Evolutionary conservation across 1,140 invertebrate genomes (phyloP).

Genomic region (Drosophila watanabei): DNA sequence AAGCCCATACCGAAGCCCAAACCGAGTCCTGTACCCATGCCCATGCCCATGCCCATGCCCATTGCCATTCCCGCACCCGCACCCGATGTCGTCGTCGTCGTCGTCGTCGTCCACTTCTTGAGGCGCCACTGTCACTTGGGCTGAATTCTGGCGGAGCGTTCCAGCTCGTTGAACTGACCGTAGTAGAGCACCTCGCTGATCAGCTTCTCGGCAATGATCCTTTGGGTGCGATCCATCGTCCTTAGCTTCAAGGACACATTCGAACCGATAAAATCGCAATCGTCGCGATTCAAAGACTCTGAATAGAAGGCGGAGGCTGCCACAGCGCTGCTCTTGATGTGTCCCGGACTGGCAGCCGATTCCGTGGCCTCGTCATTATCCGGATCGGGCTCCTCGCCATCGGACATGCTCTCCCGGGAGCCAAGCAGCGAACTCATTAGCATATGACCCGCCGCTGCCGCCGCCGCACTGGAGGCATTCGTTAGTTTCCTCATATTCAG

Average conservation of each 20-base stretch:
- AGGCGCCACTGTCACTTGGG: conserved; percentile 81
- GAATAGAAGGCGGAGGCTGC: conserved; percentile 77
- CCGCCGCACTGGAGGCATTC: conserved; percentile 39
- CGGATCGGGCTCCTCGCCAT: conserved; percentile 61
- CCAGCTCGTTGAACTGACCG: conserved; percentile 85
- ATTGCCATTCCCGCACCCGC: background rate
- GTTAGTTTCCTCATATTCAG: conserved; percentile 78
- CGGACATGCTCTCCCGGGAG: conserved; percentile 78
- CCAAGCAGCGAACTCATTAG: conserved; percentile 74
- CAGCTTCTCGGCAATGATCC: conserved; percentile 85
- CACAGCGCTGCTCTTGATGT: conserved; percentile 67
- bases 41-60: conserved; percentile 17
- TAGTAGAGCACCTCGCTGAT: conserved; percentile 86
- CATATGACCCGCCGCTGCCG: conserved; percentile 60
- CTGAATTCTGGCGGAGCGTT: conserved; percentile 76
- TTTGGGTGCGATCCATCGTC: conserved; percentile 85
- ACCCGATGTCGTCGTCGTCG: background rate
- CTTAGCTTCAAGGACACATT: conserved; percentile 85
- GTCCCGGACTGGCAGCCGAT: conserved; percentile 67
- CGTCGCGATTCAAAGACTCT: conserved; percentile 72
- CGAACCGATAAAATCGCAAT: conserved; percentile 84
- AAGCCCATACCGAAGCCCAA: conserved; percentile 30
- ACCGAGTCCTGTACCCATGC: conserved; percentile 27
- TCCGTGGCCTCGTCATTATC: conserved; percentile 74
- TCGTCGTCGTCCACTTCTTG: conserved; percentile 50